These are phyloP conservation scores for Idaea straminata DNA, from an alignment of 2,888 invertebrate genomes.

Conservation along the genomic window DNA sequence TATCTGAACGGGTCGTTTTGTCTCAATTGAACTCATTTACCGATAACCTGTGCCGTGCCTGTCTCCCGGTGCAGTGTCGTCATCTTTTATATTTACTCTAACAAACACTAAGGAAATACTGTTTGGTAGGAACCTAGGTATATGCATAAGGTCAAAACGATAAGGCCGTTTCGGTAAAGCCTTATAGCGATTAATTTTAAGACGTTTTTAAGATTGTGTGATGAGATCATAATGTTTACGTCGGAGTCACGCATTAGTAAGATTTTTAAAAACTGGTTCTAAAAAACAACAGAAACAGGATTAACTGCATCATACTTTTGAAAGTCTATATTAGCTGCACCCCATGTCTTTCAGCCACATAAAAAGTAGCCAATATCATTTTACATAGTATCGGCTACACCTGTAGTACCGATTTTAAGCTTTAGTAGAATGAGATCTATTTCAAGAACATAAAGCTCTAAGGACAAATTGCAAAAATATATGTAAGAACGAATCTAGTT, in stretches of 20 bases:
- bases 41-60: constrained; percentile 48
- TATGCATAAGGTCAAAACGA: constrained; percentile 34
- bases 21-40: constrained; percentile 62
- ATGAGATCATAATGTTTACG: background rate
- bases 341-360: no score
- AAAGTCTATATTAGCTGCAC: no score
- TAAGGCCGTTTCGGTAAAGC: constrained; percentile 23
- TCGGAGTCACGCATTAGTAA: background rate
- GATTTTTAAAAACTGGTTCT: background rate
- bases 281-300: background rate
- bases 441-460: no score
- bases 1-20: constrained; percentile 43
- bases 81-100: constrained; percentile 45
- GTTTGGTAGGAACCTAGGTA: background rate
- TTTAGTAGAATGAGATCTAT: no score
- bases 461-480: no score
- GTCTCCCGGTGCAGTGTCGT: constrained; percentile 39
- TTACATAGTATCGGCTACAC: no score
- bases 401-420: no score
- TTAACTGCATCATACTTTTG: background rate
- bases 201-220: background rate
- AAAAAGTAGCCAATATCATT: no score
- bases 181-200: background rate
- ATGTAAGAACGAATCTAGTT: no score
- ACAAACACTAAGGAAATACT: background rate